Conservation (phyloP, 2,113 vertebrate species). For the Leptobrachium leishanense region DNA sequence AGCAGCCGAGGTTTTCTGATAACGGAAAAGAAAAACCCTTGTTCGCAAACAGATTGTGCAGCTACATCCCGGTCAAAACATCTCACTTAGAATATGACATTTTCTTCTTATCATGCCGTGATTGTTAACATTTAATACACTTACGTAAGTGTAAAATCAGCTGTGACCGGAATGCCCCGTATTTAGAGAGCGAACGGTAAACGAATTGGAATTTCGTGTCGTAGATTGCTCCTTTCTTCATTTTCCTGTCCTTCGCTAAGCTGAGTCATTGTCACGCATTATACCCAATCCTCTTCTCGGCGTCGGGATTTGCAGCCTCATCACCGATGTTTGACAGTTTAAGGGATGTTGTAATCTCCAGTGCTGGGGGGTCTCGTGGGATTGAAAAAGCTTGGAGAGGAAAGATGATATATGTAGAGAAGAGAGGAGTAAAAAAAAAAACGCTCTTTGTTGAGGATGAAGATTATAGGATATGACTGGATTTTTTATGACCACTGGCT, state of each 20-base stretch:
- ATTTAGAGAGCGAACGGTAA: neutral
- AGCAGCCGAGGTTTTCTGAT: too few relatives aligned
- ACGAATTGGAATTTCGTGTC: conserved; percentile 9
- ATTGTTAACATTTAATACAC: conserved; percentile 6
- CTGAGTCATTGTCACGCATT: conserved; percentile 7
- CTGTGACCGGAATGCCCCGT: neutral
- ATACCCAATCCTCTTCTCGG: conserved; percentile 7
- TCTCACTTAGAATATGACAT: neutral
- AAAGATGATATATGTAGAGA: neutral
- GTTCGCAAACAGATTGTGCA: too few relatives aligned
- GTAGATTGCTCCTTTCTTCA: conserved; percentile 5
- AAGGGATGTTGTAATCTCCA: conserved; percentile 11
- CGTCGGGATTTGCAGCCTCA: conserved; percentile 26
- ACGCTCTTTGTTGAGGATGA: neutral
- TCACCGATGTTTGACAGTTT: conserved; percentile 5
- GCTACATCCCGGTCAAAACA: too few relatives aligned
- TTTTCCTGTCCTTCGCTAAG: conserved; percentile 15
- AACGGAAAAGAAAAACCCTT: too few relatives aligned
- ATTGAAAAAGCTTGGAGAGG: neutral
- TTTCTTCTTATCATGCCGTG: neutral
- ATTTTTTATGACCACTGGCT: neutral
- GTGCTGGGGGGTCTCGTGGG: neutral
- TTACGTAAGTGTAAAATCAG: neutral
- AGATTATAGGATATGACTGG: neutral
- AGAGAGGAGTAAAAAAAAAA: neutral